Percentiles rank a stretch among this genome's conserved stretches.
Conservation (phyloP, 2,797 vertebrate genomes). For the Sciurus vulgaris region DNA sequence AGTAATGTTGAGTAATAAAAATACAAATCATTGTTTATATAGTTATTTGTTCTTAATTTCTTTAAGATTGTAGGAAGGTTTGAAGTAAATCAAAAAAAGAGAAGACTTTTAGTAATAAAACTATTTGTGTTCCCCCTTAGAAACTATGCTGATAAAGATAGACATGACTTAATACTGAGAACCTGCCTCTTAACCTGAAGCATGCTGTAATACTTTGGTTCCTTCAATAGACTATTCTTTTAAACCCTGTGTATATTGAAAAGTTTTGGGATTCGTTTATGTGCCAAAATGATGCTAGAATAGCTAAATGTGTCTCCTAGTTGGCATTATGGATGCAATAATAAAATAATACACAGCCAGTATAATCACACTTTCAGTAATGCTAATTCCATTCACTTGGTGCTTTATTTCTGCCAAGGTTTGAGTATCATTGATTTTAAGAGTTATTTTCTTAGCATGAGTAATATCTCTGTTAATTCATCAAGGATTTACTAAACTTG, state of each 20-base stretch:
- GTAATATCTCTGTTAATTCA: conserved; percentile 13
- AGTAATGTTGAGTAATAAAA: conserved; percentile 47
- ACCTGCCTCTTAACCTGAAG: conserved; percentile 29
- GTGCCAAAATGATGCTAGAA: conserved; percentile 75
- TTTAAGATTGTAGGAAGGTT: conserved; percentile 63
- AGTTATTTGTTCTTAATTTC: conserved; percentile 65
- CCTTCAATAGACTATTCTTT: conserved; percentile 69
- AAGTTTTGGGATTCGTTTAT: conserved; percentile 72
- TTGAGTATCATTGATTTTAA: conserved; percentile 36
- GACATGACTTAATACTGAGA: conserved; percentile 25
- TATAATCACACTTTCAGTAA: conserved; percentile 35
- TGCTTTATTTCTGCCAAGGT: conserved; percentile 53
- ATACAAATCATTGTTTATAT: conserved; percentile 42
- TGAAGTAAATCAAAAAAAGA: conserved; percentile 64
- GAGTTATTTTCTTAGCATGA: conserved; percentile 15
- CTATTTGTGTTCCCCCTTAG: background rate
- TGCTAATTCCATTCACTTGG: conserved; percentile 31
- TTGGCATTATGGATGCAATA: conserved; percentile 46
- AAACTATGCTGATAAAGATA: conserved; percentile 9
- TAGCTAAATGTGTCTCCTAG: conserved; percentile 66
- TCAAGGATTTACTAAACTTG: conserved; percentile 47
- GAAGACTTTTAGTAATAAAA: conserved; percentile 46
- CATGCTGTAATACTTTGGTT: conserved; percentile 27
- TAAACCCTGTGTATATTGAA: conserved; percentile 68
- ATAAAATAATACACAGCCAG: conserved; percentile 51